Percentiles rank a stretch among this genome's conserved stretches.
Evolutionary conservation across 2,888 invertebrate genomes (phyloP).

Genomic region (Lucinisca nassula): DNA sequence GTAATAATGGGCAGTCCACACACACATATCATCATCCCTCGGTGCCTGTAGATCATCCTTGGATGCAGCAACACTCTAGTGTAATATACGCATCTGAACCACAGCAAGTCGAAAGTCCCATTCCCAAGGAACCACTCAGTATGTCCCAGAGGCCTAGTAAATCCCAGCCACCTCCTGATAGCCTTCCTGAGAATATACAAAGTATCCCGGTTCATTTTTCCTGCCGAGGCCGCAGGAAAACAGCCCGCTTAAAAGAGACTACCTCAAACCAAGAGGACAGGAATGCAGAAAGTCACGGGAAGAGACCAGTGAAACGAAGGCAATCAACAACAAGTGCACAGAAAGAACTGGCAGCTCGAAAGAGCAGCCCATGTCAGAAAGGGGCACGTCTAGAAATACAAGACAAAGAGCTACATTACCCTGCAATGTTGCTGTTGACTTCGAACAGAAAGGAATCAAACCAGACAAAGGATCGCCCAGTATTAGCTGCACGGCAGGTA

Average conservation of each 20-base stretch:
- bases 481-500: not conserved
- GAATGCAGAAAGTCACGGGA: not conserved
- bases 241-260: not conserved
- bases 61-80: not conserved
- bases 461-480: not conserved
- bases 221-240: not conserved
- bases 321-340: no score
- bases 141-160: not conserved
- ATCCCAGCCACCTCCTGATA: not conserved
- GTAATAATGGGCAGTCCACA: no score
- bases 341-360: no score
- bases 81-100: not conserved
- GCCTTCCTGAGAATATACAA: no score
- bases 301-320: not conserved
- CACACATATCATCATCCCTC: not conserved
- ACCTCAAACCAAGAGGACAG: not conserved
- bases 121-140: not conserved
- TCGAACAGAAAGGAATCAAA: not conserved
- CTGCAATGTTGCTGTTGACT: not conserved
- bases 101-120: not conserved
- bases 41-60: not conserved
- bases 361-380: no score
- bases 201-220: not conserved
- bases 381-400: no score
- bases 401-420: not conserved